Percentiles rank a stretch among this genome's conserved stretches.
phyloP scores from a whole-genome alignment of 2,113 vertebrate genomes.

The Desmodus rotundus region DNA sequence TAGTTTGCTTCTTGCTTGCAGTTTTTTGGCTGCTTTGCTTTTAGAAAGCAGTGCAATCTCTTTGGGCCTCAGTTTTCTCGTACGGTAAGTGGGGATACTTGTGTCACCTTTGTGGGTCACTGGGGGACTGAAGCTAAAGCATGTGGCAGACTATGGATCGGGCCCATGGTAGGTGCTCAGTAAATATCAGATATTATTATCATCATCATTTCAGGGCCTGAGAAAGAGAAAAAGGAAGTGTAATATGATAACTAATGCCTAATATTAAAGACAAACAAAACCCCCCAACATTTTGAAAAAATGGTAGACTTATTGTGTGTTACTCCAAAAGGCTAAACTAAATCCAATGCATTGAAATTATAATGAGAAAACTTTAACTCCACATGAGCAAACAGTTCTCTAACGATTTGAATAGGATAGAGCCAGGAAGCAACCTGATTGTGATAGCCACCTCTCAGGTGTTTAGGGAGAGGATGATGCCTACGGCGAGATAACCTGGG shows the following conservation, averaged over 20 bases:
- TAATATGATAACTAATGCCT: not conserved
- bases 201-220: not conserved
- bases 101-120: not conserved
- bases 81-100: not conserved
- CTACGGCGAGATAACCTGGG: not conserved
- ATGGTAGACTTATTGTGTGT: not conserved
- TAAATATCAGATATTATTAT: not conserved
- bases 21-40: not conserved
- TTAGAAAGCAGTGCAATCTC: not conserved
- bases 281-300: not conserved
- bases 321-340: not conserved
- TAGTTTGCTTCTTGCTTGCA: not conserved
- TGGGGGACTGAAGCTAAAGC: not conserved
- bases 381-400: not conserved
- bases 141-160: not conserved
- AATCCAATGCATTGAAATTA: not conserved
- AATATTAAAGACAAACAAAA: not conserved
- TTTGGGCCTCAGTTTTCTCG: not conserved
- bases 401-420: not conserved
- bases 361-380: not conserved
- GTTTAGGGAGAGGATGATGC: not conserved
- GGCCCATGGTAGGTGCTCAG: not conserved
- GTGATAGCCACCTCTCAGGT: not conserved
- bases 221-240: not conserved
- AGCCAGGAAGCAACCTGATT: not conserved